These are phyloP conservation scores for Danio choprae DNA, from an alignment of 2,797 vertebrate genomes.

Conservation along the genomic window DNA sequence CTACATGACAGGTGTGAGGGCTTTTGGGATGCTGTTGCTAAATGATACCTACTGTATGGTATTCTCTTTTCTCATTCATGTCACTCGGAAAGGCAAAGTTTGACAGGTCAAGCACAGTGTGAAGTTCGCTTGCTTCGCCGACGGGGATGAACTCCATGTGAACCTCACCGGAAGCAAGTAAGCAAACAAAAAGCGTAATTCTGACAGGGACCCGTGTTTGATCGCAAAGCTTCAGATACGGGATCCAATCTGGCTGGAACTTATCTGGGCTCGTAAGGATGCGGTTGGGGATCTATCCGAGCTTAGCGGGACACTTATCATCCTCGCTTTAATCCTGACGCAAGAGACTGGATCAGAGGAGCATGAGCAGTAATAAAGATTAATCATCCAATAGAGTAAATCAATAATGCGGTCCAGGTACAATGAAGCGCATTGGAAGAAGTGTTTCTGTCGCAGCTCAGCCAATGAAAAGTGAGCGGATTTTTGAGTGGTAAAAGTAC, in stretches of 20 bases:
- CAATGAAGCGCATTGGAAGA: conserved; percentile 38
- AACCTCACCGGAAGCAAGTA: conserved; percentile 31
- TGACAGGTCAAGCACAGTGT: conserved; percentile 17
- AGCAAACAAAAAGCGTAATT: conserved; percentile 33
- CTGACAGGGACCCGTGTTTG: conserved; percentile 35
- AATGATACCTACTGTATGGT: conserved; percentile 43
- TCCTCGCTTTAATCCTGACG: conserved; percentile 55
- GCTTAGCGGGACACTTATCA: conserved; percentile 41
- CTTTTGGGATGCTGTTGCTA: conserved; percentile 27
- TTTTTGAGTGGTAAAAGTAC: conserved; percentile 46
- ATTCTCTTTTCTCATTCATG: conserved; percentile 27
- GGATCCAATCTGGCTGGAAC: conserved; percentile 47
- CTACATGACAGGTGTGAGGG: conserved; percentile 53
- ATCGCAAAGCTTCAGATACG: conserved; percentile 47
- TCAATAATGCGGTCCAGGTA: conserved; percentile 72
- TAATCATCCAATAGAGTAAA: conserved; percentile 75
- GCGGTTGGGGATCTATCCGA: conserved; percentile 41
- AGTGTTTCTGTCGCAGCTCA: conserved; percentile 15
- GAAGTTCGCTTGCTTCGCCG: conserved; percentile 24
- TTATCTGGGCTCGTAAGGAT: conserved; percentile 46
- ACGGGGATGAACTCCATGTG: conserved; percentile 43
- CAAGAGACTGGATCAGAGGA: conserved; percentile 67
- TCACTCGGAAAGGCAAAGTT: not conserved
- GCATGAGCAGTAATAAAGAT: conserved; percentile 77
- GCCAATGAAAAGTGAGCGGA: conserved; percentile 7